Evolutionary conservation across 2,113 vertebrate species (phyloP).

Genomic region (Vidua chalybeata): DNA sequence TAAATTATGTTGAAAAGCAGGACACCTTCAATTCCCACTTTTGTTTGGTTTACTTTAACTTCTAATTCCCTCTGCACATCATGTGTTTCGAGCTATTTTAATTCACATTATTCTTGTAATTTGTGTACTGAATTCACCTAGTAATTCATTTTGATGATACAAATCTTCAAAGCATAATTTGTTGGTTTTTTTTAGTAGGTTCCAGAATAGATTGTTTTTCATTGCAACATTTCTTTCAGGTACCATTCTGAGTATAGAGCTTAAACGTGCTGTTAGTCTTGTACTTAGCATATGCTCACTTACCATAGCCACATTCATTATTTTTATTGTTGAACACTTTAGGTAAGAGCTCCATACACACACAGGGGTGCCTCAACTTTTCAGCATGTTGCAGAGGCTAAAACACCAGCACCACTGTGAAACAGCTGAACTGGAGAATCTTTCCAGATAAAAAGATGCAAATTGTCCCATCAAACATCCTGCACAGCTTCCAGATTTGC

Average conservation of each 20-base stretch:
- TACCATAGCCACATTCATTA: conserved; percentile 50
- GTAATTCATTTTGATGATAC: conserved; percentile 61
- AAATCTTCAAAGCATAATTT: conserved; percentile 62
- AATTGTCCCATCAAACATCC: background rate
- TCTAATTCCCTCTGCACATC: background rate
- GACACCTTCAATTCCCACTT: conserved; percentile 3
- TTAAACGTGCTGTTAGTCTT: conserved; percentile 54
- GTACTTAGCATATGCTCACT: conserved; percentile 52
- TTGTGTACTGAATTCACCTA: background rate
- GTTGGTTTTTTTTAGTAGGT: background rate
- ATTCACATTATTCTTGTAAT: background rate
- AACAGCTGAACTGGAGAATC: background rate
- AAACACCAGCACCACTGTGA: conserved; percentile 20
- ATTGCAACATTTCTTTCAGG: conserved; percentile 53
- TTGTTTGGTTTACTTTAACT: background rate
- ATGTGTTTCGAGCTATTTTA: conserved; percentile 13
- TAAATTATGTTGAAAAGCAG: background rate
- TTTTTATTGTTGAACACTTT: conserved; percentile 48
- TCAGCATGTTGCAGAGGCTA: background rate
- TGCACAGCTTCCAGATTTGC: background rate
- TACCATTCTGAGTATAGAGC: conserved; percentile 6
- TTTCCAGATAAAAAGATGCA: conserved; percentile 2
- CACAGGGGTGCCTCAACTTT: conserved; percentile 27
- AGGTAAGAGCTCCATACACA: conserved; percentile 15
- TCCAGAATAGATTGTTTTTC: conserved; percentile 37